These are phyloP conservation scores for Apocheima hispidaria DNA, from an alignment of 2,888 invertebrate genomes.

Conservation along the genomic window DNA sequence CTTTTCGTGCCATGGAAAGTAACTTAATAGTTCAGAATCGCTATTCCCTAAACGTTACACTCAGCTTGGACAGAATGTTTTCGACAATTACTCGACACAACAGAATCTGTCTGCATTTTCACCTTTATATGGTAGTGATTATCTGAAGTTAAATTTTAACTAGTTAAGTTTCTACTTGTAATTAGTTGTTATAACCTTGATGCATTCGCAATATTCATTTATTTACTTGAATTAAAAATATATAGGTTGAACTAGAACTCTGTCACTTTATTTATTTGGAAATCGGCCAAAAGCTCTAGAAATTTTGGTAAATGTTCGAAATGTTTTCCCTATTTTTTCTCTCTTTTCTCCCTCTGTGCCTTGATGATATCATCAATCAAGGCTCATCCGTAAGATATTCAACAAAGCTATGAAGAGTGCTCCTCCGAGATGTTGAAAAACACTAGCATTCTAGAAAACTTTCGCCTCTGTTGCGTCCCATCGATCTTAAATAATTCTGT, in stretches of 20 bases:
- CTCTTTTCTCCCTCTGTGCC: too few relatives aligned
- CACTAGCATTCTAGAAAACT: neutral
- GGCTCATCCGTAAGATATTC: neutral
- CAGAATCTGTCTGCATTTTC: constrained; percentile 54
- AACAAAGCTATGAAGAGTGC: neutral
- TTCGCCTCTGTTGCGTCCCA: neutral
- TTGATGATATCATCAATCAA: too few relatives aligned
- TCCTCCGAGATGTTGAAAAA: neutral
- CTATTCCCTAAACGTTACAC: constrained; percentile 25
- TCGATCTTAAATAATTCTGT: neutral
- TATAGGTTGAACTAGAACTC: neutral
- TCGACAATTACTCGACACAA: constrained; percentile 46
- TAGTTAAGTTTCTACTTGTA: constrained; percentile 70
- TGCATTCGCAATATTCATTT: constrained; percentile 68
- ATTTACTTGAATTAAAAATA: constrained; percentile 13
- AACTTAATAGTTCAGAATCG: neutral
- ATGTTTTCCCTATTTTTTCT: too few relatives aligned
- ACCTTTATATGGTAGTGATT: constrained; percentile 52
- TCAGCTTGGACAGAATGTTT: constrained; percentile 27
- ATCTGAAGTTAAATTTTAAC: constrained; percentile 73
- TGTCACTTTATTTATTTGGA: neutral
- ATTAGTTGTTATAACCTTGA: constrained; percentile 59
- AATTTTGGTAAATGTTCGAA: too few relatives aligned
- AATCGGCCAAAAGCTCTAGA: neutral
- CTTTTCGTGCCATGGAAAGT: too few relatives aligned